These are phyloP conservation scores for Rhingia rostrata DNA, from an alignment of 2,888 invertebrate species.

Conservation along the genomic window DNA sequence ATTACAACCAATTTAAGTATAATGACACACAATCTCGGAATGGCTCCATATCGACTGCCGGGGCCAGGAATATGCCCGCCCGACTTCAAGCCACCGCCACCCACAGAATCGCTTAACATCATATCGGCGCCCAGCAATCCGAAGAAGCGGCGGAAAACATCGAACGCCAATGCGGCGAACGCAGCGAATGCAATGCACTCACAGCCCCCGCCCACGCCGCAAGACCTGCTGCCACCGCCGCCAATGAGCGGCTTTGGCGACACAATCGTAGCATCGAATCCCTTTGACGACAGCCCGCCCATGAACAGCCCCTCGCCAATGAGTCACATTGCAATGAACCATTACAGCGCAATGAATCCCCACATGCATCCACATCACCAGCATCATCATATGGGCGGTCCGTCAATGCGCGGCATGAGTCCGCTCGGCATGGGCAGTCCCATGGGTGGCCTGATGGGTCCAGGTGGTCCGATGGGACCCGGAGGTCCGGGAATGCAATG, in stretches of 20 bases:
- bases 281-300: slow-evolving; percentile 92
- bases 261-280: slow-evolving; percentile 96
- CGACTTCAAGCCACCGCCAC: slow-evolving; percentile 87
- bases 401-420: slow-evolving; percentile 83
- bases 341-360: slow-evolving; percentile 85
- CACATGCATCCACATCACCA: slow-evolving; percentile 89
- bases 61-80: slow-evolving; percentile 88
- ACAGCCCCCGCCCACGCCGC: slow-evolving; percentile 88
- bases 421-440: slow-evolving; percentile 79
- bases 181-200: slow-evolving; percentile 85
- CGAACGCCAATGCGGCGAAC: slow-evolving; percentile 85
- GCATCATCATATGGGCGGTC: slow-evolving; percentile 86
- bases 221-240: slow-evolving; percentile 91
- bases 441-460: slow-evolving; percentile 75
- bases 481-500: slow-evolving; percentile 78
- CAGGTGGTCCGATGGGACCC: slow-evolving; percentile 68
- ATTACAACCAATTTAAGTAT: slow-evolving; percentile 61
- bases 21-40: slow-evolving; percentile 92
- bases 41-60: slow-evolving; percentile 91
- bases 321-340: slow-evolving; percentile 86
- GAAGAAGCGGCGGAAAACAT: slow-evolving; percentile 93
- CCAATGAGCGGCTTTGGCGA: slow-evolving; percentile 94
- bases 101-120: slow-evolving; percentile 88
- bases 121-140: slow-evolving; percentile 92
- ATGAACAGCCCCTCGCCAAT: slow-evolving; percentile 83